Base-by-base conservation (phyloP, 2,888 invertebrate species). In the Scaptomyza cyrtandrae region DNA sequence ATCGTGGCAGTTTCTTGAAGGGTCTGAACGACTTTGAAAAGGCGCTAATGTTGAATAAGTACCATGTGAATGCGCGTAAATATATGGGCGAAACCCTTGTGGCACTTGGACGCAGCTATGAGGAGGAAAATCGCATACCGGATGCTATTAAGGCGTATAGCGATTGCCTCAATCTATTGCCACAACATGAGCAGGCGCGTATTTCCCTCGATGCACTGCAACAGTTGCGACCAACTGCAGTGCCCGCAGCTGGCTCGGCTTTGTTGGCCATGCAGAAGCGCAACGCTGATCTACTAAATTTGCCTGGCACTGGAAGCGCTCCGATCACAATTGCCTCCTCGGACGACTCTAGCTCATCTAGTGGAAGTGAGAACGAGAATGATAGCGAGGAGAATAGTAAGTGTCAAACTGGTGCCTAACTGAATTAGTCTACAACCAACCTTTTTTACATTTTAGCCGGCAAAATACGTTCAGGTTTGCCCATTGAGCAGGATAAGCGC, bases 11-110 rank as follows among this genome's bases (percentile, higher is more conserved):
- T 86, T 98, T 97, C 92, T 95, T 96, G 85, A 97, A 97, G 91
- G 98, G 98, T 0, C 96, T 98, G 76, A 97, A 97, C 85, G 98
- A 99, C 91, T 98, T 99, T 92, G 98, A 98, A 92, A 96, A 96
- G 24, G 98, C 98, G 5, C 92, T 98, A 41, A 96, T 96, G 91
- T 92, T 97, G 45, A 97, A 98, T 92, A 96, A 96, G 1, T 96
- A 95, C 72, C 98, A 99, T 92, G 95, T 96, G 2, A 98, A 98
- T 93, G 98, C 98, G 35, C 95, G 97, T 62, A 98, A 98, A 91
- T 99, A 98, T 92, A 95, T 98, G 93, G 96, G 97, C 35, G 98
- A 98, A 92, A 98, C 98, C 0, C 92, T 98, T 46, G 96, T 98
- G 0, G 98, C 98, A 0, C 93, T 97, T 53, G 98, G 97, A 37